A percentile compares a stretch with the other conserved stretches of the same genome.
phyloP scores from a whole-genome alignment of 2,113 vertebrate genomes.

The Oncorhynchus keta region DNA sequence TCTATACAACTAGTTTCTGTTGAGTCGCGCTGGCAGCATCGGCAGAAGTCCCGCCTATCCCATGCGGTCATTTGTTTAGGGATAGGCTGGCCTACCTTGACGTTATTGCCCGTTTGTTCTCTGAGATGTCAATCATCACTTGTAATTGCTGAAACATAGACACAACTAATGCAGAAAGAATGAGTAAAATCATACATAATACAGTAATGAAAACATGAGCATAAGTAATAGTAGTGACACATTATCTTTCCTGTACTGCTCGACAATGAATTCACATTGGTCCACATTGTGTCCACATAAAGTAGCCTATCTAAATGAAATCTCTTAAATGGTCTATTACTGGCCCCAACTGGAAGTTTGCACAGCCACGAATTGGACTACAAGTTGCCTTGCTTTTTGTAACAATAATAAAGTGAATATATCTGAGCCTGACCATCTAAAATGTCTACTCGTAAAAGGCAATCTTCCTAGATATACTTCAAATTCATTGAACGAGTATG shows the following conservation, averaged over 20 bases:
- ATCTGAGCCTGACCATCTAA: no score
- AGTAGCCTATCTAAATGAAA: not conserved
- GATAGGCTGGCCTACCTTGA: not conserved
- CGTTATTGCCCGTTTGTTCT: conserved; percentile 1
- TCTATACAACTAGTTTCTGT: conserved; percentile 8
- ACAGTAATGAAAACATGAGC: no score
- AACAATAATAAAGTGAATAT: no score
- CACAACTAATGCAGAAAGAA: not conserved
- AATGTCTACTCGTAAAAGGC: no score
- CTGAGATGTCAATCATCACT: conserved; percentile 23
- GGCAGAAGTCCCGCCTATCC: conserved; percentile 22
- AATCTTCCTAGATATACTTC: no score
- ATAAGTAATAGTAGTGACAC: no score
- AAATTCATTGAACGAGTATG: no score
- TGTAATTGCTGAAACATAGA: not conserved
- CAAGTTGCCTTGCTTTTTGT: not conserved
- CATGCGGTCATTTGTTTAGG: conserved; percentile 20
- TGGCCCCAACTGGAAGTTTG: conserved; percentile 16
- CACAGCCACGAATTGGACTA: not conserved
- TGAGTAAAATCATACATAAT: no score
- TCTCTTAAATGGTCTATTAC: conserved; percentile 8
- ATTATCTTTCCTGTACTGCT: not conserved
- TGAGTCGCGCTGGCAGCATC: conserved; percentile 17
- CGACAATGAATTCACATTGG: not conserved
- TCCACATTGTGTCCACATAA: not conserved